Base-by-base conservation (phyloP, 2,888 invertebrate genomes). In the Cephalotes varians region DNA sequence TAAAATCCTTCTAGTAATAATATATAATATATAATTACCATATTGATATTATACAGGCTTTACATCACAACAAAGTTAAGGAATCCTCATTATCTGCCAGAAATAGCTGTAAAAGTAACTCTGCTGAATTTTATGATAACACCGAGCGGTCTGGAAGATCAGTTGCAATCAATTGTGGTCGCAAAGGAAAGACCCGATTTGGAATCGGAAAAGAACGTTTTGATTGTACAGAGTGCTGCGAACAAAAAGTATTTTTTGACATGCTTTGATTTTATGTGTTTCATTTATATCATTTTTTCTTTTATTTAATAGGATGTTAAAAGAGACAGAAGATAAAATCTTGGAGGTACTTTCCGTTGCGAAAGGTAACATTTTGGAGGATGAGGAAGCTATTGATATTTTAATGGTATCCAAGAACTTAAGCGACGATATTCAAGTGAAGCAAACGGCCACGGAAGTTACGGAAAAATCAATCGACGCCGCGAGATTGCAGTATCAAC, bases 101-200 rank as follows among this genome's bases (percentile, higher is more conserved):
- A 99, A 95, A 97, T 98, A 7, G 98, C 98, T 0, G 98, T 98
- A 0, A 98, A 99, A 94, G 97, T 98, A 7, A 98, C 98, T 0
- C 94, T 99, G 31, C 96, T 99, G 2, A 99, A 99, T 95, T 99
- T 99, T 93, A 98, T 98, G 97, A 97, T 99, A 90, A 99, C 98
- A 5, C 96, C 96, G 58, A 97, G 97, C 77, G 99, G 99, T 1
- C 95, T 99, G 40, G 97, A 98, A 95, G 98, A 98, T 93, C 99
- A 99, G 93, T 94, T 99, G 65, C 94, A n/a, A n/a, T 99, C 81
- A 97, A 97, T 98, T 56, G 98, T 98, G 0, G 98, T 99, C 1
- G 98, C 98, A 0, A 97, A 98, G 85, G 99, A 99, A 94, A 95
- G 98, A 76, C 98, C 99, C 0, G 98, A 99, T 93, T 95, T 99